Base-by-base conservation (phyloP, 1,140 invertebrate genomes). In the Sminthurinus signatus region DNA sequence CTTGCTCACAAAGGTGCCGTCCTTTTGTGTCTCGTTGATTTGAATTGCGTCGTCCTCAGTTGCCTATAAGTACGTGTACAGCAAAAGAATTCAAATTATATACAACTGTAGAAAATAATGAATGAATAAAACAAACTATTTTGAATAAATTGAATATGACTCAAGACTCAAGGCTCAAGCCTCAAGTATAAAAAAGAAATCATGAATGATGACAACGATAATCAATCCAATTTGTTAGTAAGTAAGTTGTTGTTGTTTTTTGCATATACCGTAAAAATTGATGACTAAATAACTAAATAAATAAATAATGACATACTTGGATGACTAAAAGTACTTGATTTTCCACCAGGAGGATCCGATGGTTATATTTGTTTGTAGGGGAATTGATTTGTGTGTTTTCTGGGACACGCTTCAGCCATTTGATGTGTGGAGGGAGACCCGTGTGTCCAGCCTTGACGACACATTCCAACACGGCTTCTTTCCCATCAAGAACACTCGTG, bases 1-100 rank as follows among this genome's bases (percentile, higher is more conserved):
- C 56, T 69, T 73, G 57, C 69, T 74, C 2, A 73, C 48, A 61
- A 66, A 73, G 14, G 62, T 62, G 15, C 73, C 73, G 60, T 74
- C 69, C 46, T 43, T 59, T 46, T 72, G 57, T 29, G 67, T 69
- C 44, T 72, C 70, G 15, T 65, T 72, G 4, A 72, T 68, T 25
- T 59, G 61, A 39, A 72, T 67, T 28, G 56, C 25, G 8, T 71
- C 64, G 21, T 66, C 70, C 8, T 71, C 52, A 21, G 46, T 59
- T 39, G 68, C 70, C 70, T 71, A 57, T 36, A 50, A n/a, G n/a
- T n/a, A n/a, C n/a, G n/a, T n/a, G n/a, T n/a, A n/a, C n/a, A n/a
- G n/a, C n/a, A n/a, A n/a, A n/a, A n/a, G n/a, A n/a, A n/a, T n/a
- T n/a, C n/a, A n/a, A n/a, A n/a, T n/a, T n/a, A n/a, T n/a, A n/a